Conservation (phyloP, 2,113 vertebrate genomes). For the Poicephalus gulielmi region DNA sequence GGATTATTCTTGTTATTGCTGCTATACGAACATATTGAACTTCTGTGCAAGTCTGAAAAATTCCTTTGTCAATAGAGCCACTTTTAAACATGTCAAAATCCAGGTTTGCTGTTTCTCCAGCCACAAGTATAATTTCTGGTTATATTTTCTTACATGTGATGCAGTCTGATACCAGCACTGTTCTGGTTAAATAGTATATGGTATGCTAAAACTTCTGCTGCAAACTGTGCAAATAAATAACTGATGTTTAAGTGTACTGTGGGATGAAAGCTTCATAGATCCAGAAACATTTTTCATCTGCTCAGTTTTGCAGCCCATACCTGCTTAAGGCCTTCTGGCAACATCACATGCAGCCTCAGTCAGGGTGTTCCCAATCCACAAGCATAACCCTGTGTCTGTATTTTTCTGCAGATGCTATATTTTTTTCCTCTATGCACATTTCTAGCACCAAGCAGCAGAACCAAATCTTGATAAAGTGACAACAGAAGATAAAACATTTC, state of each 20-base stretch:
- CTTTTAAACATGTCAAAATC: neutral
- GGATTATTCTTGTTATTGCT: neutral
- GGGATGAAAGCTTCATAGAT: constrained; percentile 26
- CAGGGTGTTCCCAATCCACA: neutral
- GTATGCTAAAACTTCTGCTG: neutral
- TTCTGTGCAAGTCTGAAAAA: neutral
- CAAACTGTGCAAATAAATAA: constrained; percentile 15
- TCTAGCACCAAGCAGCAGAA: neutral
- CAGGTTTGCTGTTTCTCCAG: neutral
- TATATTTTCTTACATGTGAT: neutral
- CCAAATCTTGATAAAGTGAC: neutral
- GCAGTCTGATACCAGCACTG: neutral
- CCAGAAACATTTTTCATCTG: constrained; percentile 29
- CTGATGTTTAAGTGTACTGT: neutral
- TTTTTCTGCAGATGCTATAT: neutral
- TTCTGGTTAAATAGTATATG: neutral
- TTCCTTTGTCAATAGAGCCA: neutral
- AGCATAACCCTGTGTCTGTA: neutral
- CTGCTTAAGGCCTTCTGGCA: neutral
- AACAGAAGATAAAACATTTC: constrained; percentile 5
- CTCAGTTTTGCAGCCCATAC: neutral
- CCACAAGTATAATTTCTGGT: neutral
- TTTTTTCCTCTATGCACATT: neutral
- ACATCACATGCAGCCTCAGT: neutral
- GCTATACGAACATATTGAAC: neutral